Conservation (phyloP, 2,113 vertebrate species). For the Leiothrix lutea region DNA sequence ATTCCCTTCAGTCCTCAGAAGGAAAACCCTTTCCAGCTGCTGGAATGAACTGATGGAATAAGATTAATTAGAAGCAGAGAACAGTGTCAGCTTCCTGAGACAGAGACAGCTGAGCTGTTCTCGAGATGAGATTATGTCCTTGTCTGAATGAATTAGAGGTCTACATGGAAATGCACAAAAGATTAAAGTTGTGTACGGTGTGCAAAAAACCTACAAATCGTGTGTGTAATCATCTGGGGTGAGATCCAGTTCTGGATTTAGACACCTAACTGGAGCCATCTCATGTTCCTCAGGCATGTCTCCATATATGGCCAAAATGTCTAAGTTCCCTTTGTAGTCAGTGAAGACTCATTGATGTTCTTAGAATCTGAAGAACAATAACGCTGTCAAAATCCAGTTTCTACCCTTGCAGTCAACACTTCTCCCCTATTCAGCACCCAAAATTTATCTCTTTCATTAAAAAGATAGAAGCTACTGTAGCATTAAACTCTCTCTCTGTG, state of each 20-base stretch:
- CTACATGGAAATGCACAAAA: background rate
- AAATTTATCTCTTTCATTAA: background rate
- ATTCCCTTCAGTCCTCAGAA: background rate
- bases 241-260: background rate
- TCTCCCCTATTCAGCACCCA: background rate
- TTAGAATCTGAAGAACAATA: background rate
- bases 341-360: accelerated
- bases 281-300: background rate
- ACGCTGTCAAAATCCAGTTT: background rate
- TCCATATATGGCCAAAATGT: background rate
- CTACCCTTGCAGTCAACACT: background rate
- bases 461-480: background rate
- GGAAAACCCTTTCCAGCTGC: constrained; percentile 23
- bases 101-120: background rate
- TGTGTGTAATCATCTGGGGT: accelerated
- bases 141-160: background rate
- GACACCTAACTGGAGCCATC: background rate
- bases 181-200: background rate
- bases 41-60: background rate
- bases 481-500: accelerated
- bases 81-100: background rate
- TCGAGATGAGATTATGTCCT: background rate
- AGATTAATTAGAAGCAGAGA: constrained; percentile 19
- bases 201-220: background rate
- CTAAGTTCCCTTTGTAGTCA: background rate